Base-by-base conservation (phyloP, 2,888 invertebrate genomes). In the Apotomis turbidana region DNA sequence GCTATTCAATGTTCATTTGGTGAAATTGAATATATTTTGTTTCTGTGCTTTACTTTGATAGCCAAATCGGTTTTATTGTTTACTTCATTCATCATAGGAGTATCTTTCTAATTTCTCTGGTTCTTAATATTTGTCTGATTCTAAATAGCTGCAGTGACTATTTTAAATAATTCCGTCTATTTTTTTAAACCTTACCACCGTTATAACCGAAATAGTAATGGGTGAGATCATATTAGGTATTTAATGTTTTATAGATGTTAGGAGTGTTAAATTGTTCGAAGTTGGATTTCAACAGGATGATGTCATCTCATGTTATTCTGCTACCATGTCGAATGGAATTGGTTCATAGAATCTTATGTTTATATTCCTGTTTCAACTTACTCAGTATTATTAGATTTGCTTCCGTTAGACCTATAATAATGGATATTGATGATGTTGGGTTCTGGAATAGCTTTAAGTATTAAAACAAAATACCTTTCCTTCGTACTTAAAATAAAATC, bases 271-370 rank as follows among this genome's bases (percentile, higher is more conserved):
- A 27, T 15, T 41, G 54, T 44, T 55, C 54, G 36, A 3, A 62
- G 55, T 49, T 41, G 5, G 51, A 58, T 70, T 63, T 44, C 46
- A 55, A 15, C 46, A 27, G 13, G 61, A 60, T 71, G 67, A 71
- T 67, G 61, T 57, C 66, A 71, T 55, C 54, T 36, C 8, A 44
- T 46, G 69, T 27, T 52, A 58, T 60, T 61, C 55, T 55, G 66
- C 60, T 57, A 55, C 59, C 58, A 38, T 67, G 49, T 67, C 67
- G 61, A 66, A 49, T 51, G 41, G 38, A 71, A 60, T 54, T 38
- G 60, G 64, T 71, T 66, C 66, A 66, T 54, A 38, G 66, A 66
- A 71, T 66, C 49, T 63, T 36, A 60, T 61, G 60, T 71, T 67
- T 61, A 51, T 55, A 51, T 51, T 55, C 59, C 46, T 66, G 64